Conservation (phyloP, 2,113 vertebrate species). For the Lasiurus cinereus region DNA sequence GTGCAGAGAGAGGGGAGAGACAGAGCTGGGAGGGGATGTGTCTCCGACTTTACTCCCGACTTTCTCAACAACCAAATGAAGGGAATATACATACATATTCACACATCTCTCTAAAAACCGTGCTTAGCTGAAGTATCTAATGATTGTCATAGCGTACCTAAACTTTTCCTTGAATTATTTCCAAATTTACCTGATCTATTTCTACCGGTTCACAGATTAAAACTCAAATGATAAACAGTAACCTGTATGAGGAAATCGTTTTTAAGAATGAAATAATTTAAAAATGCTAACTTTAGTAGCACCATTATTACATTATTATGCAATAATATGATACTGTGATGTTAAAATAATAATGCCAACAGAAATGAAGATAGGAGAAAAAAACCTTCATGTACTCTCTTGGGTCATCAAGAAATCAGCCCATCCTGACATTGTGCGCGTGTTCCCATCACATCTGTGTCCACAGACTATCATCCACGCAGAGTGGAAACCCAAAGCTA, state of each 20-base stretch:
- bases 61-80: not conserved
- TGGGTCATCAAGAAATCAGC: not conserved
- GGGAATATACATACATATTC: not conserved
- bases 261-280: not conserved
- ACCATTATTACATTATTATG: not conserved
- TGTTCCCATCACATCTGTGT: not conserved
- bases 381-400: not conserved
- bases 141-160: not conserved
- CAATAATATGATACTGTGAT: not conserved
- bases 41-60: not conserved
- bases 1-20: fast-evolving
- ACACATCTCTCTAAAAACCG: not conserved
- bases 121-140: not conserved
- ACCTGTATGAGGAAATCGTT: not conserved
- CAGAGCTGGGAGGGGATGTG: fast-evolving
- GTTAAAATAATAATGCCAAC: not conserved
- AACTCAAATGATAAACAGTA: not conserved
- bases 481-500: not conserved
- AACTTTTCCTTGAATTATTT: not conserved
- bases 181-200: not conserved
- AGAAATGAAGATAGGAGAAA: not conserved
- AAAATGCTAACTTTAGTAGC: not conserved
- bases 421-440: not conserved
- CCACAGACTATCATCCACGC: not conserved
- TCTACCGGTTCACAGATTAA: not conserved